A percentile compares a stretch with the other conserved stretches of the same genome.
These are phyloP conservation scores for Desoria tigrina DNA, from an alignment of 2,888 invertebrate genomes.

Conservation along the genomic window DNA sequence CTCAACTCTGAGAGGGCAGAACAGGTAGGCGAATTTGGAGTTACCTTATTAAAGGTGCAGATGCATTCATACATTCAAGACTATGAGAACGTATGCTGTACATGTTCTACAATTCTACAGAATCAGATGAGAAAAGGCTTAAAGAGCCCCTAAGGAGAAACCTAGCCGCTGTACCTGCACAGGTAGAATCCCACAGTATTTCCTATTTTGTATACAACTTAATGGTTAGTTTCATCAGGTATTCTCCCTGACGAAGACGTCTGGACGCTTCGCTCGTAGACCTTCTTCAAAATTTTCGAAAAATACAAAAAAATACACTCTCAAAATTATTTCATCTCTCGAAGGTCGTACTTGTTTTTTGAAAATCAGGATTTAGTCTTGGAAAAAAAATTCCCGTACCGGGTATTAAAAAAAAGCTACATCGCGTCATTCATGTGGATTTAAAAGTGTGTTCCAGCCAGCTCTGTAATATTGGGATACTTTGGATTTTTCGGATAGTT, in stretches of 20 bases:
- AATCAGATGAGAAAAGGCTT: background rate
- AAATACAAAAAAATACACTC: conserved; percentile 9
- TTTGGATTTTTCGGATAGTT: too few relatives aligned
- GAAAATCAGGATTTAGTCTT: background rate
- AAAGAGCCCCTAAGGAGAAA: conserved; percentile 9
- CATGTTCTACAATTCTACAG: too few relatives aligned
- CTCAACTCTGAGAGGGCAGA: conserved; percentile 4
- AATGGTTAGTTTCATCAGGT: conserved; percentile 48
- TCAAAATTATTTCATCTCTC: background rate
- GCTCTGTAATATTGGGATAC: too few relatives aligned
- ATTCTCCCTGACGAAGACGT: conserved; percentile 49
- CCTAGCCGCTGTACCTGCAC: background rate
- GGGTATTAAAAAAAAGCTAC: too few relatives aligned
- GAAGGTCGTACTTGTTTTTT: background rate
- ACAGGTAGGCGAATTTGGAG: background rate
- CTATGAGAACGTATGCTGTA: too few relatives aligned
- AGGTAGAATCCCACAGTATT: background rate
- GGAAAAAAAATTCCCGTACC: too few relatives aligned
- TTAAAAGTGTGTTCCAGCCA: too few relatives aligned
- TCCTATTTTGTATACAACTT: background rate
- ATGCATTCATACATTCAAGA: too few relatives aligned
- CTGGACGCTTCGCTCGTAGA: conserved; percentile 32
- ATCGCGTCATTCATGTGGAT: too few relatives aligned
- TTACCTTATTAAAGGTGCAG: too few relatives aligned
- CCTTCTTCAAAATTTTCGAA: conserved; percentile 9